phyloP scores from a whole-genome alignment of 30 jellyfish, hydroid and myxozoan genomes.

The Sanderia malayensis region DNA sequence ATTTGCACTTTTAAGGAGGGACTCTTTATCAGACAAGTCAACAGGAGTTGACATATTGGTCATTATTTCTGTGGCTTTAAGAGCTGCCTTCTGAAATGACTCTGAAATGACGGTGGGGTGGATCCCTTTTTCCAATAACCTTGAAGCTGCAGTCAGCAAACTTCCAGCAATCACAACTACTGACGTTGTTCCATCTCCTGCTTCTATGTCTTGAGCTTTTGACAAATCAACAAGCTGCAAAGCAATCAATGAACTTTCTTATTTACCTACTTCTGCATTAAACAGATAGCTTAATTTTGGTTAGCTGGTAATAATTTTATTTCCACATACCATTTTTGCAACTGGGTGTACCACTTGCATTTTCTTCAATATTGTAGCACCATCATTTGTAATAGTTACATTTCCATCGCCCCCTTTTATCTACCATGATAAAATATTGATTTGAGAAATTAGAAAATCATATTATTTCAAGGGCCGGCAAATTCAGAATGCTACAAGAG shows the following conservation, averaged over 20 bases:
- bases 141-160: conserved; percentile 80
- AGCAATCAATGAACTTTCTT: background rate
- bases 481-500: too few relatives aligned
- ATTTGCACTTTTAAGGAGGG: conserved; percentile 91
- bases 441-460: too few relatives aligned
- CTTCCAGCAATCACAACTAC: conserved; percentile 98
- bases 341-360: conserved; percentile 98
- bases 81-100: conserved; percentile 89
- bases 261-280: too few relatives aligned
- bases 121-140: conserved; percentile 81
- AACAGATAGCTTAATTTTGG: too few relatives aligned
- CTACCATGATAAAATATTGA: conserved; percentile 45
- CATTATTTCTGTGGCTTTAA: conserved; percentile 64
- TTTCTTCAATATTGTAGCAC: conserved; percentile 94
- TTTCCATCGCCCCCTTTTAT: conserved; percentile 84
- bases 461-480: too few relatives aligned
- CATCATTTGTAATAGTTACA: conserved; percentile 98
- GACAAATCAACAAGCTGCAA: conserved; percentile 88
- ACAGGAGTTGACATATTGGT: conserved; percentile 84
- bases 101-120: conserved; percentile 98
- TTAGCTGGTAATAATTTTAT: too few relatives aligned
- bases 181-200: conserved; percentile 99
- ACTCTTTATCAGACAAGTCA: conserved; percentile 87
- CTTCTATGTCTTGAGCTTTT: conserved; percentile 97
- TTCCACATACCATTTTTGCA: conserved; percentile 87